A percentile compares a stretch with the other conserved stretches of the same genome.
These are phyloP conservation scores for Pygoscelis antarcticus DNA, from an alignment of 2,113 vertebrate genomes.

Conservation along the genomic window DNA sequence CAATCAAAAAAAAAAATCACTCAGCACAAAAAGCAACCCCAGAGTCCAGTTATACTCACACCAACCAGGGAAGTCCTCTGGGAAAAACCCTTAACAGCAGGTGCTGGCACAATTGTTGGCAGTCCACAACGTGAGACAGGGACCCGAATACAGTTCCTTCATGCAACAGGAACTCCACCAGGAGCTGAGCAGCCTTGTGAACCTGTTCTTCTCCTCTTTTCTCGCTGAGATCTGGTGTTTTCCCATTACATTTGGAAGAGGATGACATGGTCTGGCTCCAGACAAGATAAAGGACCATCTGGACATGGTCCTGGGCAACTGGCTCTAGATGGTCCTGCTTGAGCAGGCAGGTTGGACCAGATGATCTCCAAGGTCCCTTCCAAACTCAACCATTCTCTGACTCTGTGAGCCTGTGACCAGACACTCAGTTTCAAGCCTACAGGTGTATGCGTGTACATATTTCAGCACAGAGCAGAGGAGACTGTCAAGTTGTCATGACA, in stretches of 20 bases:
- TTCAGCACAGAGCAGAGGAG: not conserved
- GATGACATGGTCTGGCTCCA: not conserved
- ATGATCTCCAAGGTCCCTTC: not conserved
- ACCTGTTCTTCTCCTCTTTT: not conserved
- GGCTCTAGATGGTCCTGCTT: not conserved
- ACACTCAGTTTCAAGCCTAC: not conserved
- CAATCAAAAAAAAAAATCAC: not conserved
- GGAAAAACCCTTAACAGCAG: not conserved
- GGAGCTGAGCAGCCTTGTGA: not conserved
- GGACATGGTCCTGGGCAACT: not conserved
- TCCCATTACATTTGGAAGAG: not conserved
- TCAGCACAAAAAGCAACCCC: not conserved
- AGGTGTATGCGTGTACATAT: not conserved
- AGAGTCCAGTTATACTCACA: not conserved
- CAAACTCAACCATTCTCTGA: not conserved
- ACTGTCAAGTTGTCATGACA: slow-evolving; percentile 46
- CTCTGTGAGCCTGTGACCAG: not conserved
- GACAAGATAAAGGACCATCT: not conserved
- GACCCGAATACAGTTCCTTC: not conserved
- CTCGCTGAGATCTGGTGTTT: not conserved
- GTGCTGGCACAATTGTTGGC: not conserved
- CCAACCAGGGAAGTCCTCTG: not conserved
- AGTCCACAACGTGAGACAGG: fast-evolving
- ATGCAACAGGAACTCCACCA: not conserved
- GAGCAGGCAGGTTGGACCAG: not conserved